Evolutionary conservation across 2,113 vertebrate genomes (phyloP), one percentile per base, ranked within the genome.

Genomic region (Tragelaphus scriptus): DNA sequence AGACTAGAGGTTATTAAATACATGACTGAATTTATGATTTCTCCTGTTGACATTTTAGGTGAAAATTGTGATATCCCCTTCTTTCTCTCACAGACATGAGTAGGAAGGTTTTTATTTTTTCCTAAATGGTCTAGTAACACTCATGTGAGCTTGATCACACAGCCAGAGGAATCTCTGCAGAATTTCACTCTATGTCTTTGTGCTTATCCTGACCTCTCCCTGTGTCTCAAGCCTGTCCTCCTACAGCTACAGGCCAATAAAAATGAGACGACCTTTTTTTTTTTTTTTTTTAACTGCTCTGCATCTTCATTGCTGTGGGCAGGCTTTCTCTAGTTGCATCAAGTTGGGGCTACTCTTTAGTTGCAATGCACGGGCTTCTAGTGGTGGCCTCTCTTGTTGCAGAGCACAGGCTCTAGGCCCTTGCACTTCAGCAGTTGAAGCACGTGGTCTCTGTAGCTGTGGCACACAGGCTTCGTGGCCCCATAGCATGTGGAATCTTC

Each of bases 41-140:
- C 47, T 13, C 36, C 88, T 91, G 1, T 55, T 13, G 0, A 93
- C 16, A 9, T 90, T 95, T 65, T 61, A 47, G 19, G 21, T 81
- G 6, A 85, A 95, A 53, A 2, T 40, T 58, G 88, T 88, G 90
- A 1, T 85, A 63, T 58, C 56, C 26, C 12, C 56, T 2, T 90
- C 14, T 55, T 58, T 10, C 3, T 2, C 5, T 47, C 26, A 99
- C 30, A 99, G 98, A 98, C 63, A 95, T 99, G 10, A 77, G 56
- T 30, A 15, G 92, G 17, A 98, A 98, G 59, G 98, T 97, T 36
- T 98, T 99, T 4, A 79, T 98, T 26, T 99, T 99, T 99, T 93
- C 98, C 97, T 1, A 97, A 85, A 5, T 92, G 98, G 26, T 97
- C 99, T 90, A 92, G 91, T 2, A 95, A 85, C 0, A 96, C 97